Evolutionary conservation across 2,797 vertebrate species (phyloP).

Genomic region (Lepus oiostolus): DNA sequence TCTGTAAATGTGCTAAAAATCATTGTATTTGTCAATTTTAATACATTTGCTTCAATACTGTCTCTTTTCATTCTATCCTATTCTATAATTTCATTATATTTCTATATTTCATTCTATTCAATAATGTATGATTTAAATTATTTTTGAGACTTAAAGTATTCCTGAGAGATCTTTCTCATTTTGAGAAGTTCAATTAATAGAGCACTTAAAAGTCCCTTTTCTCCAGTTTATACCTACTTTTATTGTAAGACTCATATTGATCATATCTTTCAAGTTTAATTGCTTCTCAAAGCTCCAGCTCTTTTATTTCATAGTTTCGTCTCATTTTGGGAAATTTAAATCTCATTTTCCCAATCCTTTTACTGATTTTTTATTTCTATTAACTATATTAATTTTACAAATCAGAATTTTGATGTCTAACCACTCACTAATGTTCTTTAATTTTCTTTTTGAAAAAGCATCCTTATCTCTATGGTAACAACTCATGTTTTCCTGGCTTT

Average conservation of each 20-base stretch:
- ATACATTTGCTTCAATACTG: neutral
- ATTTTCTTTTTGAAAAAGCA: neutral
- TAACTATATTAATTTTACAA: neutral
- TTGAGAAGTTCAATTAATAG: neutral
- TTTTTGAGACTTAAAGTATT: neutral
- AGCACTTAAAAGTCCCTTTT: neutral
- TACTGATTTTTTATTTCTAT: neutral
- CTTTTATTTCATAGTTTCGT: neutral
- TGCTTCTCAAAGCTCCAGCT: neutral
- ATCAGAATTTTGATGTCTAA: neutral
- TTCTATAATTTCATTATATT: neutral
- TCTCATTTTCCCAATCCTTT: neutral
- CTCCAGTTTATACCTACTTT: neutral
- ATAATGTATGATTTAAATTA: neutral
- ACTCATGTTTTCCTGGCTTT: neutral
- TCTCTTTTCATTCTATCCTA: neutral
- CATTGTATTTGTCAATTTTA: neutral
- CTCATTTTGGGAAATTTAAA: neutral
- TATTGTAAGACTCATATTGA: neutral
- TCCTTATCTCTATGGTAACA: too few species aligned
- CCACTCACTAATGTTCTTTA: neutral
- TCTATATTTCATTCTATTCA: neutral
- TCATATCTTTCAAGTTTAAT: neutral
- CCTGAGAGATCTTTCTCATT: neutral
- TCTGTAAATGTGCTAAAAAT: neutral